Evolutionary conservation across 2,888 invertebrate genomes (phyloP).

Genomic region (Pyrrhia umbra): DNA sequence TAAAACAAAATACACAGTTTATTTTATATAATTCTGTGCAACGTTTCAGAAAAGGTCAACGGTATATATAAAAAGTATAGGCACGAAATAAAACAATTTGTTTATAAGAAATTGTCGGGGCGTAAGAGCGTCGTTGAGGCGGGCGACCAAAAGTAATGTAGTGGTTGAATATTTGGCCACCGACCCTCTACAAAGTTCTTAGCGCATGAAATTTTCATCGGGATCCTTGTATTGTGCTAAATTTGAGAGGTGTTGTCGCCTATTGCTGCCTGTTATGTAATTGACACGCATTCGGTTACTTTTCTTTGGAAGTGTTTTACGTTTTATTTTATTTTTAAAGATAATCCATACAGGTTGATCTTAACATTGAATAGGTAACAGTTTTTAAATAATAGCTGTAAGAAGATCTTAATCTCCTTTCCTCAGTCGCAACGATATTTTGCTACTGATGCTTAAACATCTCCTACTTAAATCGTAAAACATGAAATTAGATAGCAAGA

Average conservation of each 20-base stretch:
- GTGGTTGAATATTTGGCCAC: constrained; percentile 77
- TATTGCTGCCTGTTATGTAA: constrained; percentile 59
- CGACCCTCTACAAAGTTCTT: constrained; percentile 71
- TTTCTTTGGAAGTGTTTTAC: constrained; percentile 28
- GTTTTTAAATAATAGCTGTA: too few relatives aligned
- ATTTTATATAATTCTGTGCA: constrained; percentile 50
- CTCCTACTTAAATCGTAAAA: constrained; percentile 12
- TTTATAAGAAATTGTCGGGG: constrained; percentile 69
- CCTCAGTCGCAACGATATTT: background rate
- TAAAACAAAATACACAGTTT: constrained; percentile 47
- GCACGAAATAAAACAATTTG: constrained; percentile 72
- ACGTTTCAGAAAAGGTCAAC: constrained; percentile 54
- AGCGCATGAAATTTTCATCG: constrained; percentile 79
- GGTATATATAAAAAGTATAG: constrained; percentile 49
- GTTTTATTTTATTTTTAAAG: constrained; percentile 31
- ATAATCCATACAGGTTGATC: too few relatives aligned
- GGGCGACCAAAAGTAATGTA: constrained; percentile 78
- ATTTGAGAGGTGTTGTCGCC: constrained; percentile 65
- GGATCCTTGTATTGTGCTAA: constrained; percentile 65
- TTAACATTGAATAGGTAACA: too few relatives aligned
- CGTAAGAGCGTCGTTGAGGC: constrained; percentile 62
- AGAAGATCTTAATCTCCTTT: background rate
- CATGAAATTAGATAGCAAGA: constrained; percentile 9
- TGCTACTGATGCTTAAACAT: background rate
- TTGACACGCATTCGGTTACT: constrained; percentile 24